Conservation (phyloP, 2,888 invertebrate genomes). For the Tholera decimalis region DNA sequence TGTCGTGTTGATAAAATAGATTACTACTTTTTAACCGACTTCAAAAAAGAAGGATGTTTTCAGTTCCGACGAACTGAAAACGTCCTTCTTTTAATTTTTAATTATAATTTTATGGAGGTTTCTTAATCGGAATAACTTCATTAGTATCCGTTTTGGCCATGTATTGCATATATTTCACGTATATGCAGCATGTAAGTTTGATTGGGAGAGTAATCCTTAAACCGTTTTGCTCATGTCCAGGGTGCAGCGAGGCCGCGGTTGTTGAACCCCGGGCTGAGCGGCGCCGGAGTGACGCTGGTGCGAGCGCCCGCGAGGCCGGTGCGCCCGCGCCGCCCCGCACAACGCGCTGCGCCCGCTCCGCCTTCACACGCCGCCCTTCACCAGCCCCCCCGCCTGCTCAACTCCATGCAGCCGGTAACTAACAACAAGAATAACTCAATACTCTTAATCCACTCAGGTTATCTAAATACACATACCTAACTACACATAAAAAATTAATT, state of each 20-base stretch:
- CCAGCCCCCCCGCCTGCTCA: constrained; percentile 67
- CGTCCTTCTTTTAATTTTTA: too few species aligned
- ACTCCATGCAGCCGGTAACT: constrained; percentile 60
- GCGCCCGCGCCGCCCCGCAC: constrained; percentile 75
- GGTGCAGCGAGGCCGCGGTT: constrained; percentile 77
- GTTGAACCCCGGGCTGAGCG: constrained; percentile 80
- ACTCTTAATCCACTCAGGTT: too few species aligned
- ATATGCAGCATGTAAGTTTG: not conserved
- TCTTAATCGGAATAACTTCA: too few species aligned
- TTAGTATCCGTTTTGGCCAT: too few species aligned
- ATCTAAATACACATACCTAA: too few species aligned
- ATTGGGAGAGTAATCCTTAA: not conserved
- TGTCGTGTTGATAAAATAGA: too few species aligned
- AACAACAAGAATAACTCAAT: not conserved
- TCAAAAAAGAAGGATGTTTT: too few species aligned
- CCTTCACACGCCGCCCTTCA: constrained; percentile 68
- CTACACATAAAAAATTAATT: too few species aligned
- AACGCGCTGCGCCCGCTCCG: constrained; percentile 72
- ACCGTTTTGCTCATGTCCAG: not conserved
- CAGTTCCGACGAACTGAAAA: too few species aligned
- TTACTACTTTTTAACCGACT: too few species aligned
- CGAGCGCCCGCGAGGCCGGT: constrained; percentile 77
- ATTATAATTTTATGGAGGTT: too few species aligned
- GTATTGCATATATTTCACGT: too few species aligned
- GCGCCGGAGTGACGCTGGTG: constrained; percentile 77